Base-by-base conservation (phyloP, 2,888 invertebrate genomes). In the Nineta flava region DNA sequence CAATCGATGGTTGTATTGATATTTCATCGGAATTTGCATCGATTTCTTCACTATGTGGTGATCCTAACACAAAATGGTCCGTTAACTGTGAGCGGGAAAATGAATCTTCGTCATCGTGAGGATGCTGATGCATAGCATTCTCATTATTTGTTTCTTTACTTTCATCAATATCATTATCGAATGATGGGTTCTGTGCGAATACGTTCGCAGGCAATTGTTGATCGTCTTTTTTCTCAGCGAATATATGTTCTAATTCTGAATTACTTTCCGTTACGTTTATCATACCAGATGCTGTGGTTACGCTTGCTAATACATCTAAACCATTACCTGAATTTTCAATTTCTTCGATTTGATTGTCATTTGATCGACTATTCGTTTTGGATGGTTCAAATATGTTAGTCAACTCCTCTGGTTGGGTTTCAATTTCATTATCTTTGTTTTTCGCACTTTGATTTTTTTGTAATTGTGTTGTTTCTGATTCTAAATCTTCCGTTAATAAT, bases 401-500 rank as follows among this genome's bases (percentile, higher is more conserved):
- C 5, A 41, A 12, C 16, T 3, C 31, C 9, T 48, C 48, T 4
- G 48, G 17, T n/a, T 13, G 32, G 5, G 21, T 50, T 6, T 13
- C 31, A 9, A 12, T 45, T 40, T 45, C 21, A 45, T 43, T 21
- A 19, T 42, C 48, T 47, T 46, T 49, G 34, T 52, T 50, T n/a
- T 50, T 46, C 5, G 40, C n/a, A 7, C 26, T 48, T 41, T 43
- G 45, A 10, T 10, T 15, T 19, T 35, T 15, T 10, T 50, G 46
- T 4, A 58, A 58, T 17, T 42, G 42, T 45, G 49, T 31, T 17
- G 51, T 19, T 26, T 64, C 53, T 12, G 59, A 71, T 44, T 60
- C 60, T 4, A 60, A 57, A 35, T 73, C 74, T 51, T 76, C 76
- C 3, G 73, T 75, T 21, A 77, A 64, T 55, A 77, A 60, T 2